Evolutionary conservation across 92 coral and sea anemone species (phyloP).

Genomic region (Porites lobata): DNA sequence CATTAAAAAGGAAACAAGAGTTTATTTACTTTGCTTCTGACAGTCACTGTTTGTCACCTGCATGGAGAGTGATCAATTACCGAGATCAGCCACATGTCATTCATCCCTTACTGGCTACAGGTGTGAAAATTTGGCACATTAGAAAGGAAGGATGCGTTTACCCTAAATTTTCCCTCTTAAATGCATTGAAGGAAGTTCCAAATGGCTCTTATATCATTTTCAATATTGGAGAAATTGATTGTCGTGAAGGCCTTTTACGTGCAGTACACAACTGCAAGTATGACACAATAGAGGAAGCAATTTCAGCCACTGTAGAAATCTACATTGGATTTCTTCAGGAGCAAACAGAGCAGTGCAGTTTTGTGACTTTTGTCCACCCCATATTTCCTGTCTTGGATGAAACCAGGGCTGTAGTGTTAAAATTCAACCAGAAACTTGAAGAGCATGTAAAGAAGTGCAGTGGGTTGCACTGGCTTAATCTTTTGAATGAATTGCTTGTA

Average conservation of each 20-base stretch:
- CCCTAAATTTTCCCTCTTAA: conserved; percentile 57
- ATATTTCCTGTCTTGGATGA: conserved; percentile 56
- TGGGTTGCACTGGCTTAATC: conserved; percentile 56
- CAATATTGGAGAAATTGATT: conserved; percentile 70
- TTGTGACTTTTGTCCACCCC: conserved; percentile 59
- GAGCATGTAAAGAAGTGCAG: conserved; percentile 27
- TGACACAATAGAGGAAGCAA: conserved; percentile 59
- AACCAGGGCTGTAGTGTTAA: conserved; percentile 37
- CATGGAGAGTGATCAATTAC: conserved; percentile 54
- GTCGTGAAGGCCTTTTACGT: conserved; percentile 58
- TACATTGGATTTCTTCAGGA: conserved; percentile 36
- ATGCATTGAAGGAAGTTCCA: conserved; percentile 46
- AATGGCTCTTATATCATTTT: conserved; percentile 47
- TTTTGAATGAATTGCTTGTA: conserved; percentile 45
- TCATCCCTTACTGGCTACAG: conserved; percentile 61
- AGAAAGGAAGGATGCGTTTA: conserved; percentile 55
- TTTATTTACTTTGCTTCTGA: conserved; percentile 66
- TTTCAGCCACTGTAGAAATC: conserved; percentile 27
- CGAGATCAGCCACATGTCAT: conserved; percentile 42
- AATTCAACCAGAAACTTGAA: conserved; percentile 56
- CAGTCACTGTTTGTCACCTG: conserved; percentile 67
- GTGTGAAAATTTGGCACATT: conserved; percentile 67
- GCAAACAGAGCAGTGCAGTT: conserved; percentile 12
- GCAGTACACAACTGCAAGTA: conserved; percentile 70
- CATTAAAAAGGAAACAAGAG: conserved; percentile 36